phyloP scores from a whole-genome alignment of 1,140 invertebrate species.

The Atta texana region DNA sequence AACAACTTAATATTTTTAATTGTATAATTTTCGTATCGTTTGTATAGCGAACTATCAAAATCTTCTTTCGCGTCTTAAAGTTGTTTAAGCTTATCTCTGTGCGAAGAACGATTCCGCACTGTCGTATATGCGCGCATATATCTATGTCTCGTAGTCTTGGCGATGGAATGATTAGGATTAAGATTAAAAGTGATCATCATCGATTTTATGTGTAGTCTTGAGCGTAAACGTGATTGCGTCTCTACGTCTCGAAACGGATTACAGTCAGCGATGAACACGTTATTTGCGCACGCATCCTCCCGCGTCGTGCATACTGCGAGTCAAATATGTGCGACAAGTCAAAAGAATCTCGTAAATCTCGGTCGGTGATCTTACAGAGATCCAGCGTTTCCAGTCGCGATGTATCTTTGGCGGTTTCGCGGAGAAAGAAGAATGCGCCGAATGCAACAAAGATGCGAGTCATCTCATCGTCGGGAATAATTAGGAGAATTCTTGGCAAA shows the following conservation, averaged over 20 bases:
- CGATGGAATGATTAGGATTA: not conserved
- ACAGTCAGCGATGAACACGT: slow-evolving; percentile 48
- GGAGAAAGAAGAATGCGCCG: not conserved
- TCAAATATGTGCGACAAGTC: not conserved
- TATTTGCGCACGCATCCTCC: not conserved
- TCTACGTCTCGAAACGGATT: slow-evolving; percentile 75
- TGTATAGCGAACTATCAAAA: not conserved
- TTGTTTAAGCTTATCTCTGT: not conserved
- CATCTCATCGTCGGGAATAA: slow-evolving; percentile 31
- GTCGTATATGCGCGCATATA: not conserved
- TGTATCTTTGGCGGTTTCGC: not conserved
- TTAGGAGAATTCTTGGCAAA: slow-evolving; percentile 45
- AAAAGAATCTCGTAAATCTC: slow-evolving; percentile 52
- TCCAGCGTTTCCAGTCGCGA: slow-evolving; percentile 12
- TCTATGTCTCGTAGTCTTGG: not conserved
- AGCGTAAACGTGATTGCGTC: slow-evolving; percentile 66
- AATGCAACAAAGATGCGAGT: slow-evolving; percentile 25
- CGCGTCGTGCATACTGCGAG: not conserved
- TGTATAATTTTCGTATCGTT: not conserved
- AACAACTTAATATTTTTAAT: not conserved
- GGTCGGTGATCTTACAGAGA: slow-evolving; percentile 53
- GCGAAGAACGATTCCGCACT: not conserved
- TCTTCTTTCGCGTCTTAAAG: not conserved
- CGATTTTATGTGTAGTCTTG: slow-evolving; percentile 61
- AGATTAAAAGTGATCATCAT: slow-evolving; percentile 70